Conservation (phyloP, 2,113 vertebrate genomes). For the Polypterus bichir region DNA sequence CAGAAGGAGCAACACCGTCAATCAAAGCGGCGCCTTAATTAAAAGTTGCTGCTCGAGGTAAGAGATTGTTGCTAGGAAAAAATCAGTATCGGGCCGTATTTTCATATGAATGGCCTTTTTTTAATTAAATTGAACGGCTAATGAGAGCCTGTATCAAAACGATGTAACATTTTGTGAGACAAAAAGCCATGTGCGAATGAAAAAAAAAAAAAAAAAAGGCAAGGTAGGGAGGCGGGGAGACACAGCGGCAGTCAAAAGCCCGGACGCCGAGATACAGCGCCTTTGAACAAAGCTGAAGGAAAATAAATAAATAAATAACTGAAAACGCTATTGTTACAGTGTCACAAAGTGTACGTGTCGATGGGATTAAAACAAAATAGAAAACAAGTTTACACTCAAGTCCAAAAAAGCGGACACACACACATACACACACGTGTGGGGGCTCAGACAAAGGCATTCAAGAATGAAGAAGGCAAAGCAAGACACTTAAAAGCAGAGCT, state of each 20-base stretch:
- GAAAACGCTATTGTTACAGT: slow-evolving; percentile 34
- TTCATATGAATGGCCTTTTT: slow-evolving; percentile 79
- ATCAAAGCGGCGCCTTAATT: slow-evolving; percentile 69
- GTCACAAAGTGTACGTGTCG: slow-evolving; percentile 46
- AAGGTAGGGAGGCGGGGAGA: slow-evolving; percentile 27
- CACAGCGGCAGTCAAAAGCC: slow-evolving; percentile 30
- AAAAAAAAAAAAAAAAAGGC: slow-evolving; percentile 32
- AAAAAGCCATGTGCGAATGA: slow-evolving; percentile 43
- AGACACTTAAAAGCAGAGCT: too few relatives aligned
- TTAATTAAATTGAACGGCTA: slow-evolving; percentile 69
- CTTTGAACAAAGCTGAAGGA: slow-evolving; percentile 58
- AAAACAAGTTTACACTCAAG: too few relatives aligned
- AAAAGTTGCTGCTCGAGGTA: slow-evolving; percentile 73
- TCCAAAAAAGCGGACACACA: too few relatives aligned
- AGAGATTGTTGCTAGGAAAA: slow-evolving; percentile 76
- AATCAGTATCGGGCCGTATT: slow-evolving; percentile 81
- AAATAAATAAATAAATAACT: too few relatives aligned
- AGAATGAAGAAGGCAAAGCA: too few relatives aligned
- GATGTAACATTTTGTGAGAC: slow-evolving; percentile 53
- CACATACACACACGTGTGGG: too few relatives aligned
- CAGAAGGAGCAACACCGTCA: slow-evolving; percentile 42
- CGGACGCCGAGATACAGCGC: slow-evolving; percentile 38
- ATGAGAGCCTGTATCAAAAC: slow-evolving; percentile 57
- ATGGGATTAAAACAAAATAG: slow-evolving; percentile 35
- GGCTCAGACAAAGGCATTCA: too few relatives aligned